Percentiles rank a stretch among this genome's conserved stretches.
phyloP scores from a whole-genome alignment of 2,797 vertebrate species.

The Anabas testudineus region DNA sequence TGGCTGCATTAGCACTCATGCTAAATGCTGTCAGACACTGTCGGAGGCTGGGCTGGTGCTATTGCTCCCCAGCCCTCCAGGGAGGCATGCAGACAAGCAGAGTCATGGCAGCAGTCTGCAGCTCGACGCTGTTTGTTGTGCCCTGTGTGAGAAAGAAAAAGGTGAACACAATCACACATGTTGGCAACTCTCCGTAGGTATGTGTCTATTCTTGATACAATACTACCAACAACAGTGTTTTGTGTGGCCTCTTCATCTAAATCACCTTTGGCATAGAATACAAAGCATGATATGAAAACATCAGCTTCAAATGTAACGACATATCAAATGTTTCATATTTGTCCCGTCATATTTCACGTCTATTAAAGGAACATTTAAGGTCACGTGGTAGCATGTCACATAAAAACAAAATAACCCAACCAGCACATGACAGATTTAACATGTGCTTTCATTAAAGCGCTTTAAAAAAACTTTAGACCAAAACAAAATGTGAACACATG shows the following conservation, averaged over 20 bases:
- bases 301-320: too few species aligned
- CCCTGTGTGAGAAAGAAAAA: constrained; percentile 3
- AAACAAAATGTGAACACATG: too few species aligned
- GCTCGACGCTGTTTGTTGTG: constrained; percentile 5
- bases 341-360: background rate
- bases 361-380: too few species aligned
- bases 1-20: constrained; percentile 48
- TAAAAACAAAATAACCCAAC: too few species aligned
- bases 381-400: too few species aligned
- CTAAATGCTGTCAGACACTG: constrained; percentile 57
- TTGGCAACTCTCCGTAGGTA: background rate
- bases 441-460: too few species aligned
- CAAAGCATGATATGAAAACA: background rate
- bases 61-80: constrained; percentile 56
- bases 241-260: background rate
- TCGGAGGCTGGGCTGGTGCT: constrained; percentile 41
- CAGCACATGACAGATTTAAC: too few species aligned
- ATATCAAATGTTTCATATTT: background rate
- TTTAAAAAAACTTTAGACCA: too few species aligned
- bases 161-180: constrained; percentile 4
- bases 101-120: constrained; percentile 66
- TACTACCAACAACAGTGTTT: background rate
- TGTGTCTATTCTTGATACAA: constrained; percentile 18
- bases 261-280: background rate
- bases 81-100: constrained; percentile 58